Conservation (phyloP, 2,113 vertebrate genomes). For the Pelusios castaneus region DNA sequence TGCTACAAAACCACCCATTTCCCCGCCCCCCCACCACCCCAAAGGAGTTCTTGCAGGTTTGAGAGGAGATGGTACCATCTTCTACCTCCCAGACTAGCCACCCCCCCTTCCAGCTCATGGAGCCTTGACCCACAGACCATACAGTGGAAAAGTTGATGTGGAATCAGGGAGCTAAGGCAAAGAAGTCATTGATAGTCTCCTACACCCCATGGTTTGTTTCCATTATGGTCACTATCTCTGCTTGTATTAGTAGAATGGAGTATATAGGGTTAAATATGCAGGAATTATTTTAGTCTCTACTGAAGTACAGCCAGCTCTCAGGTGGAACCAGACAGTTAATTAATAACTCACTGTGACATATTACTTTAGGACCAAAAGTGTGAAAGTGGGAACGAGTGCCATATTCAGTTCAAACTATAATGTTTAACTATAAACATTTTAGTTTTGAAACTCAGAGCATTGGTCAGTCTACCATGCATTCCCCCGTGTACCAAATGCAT, state of each 20-base stretch:
- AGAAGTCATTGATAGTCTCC: background rate
- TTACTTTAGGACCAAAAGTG: background rate
- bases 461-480: background rate
- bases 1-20: background rate
- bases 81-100: background rate
- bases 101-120: background rate
- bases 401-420: background rate
- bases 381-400: background rate
- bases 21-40: too few species aligned
- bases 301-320: background rate
- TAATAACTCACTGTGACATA: background rate
- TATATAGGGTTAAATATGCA: background rate
- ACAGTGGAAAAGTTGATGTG: background rate
- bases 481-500: background rate
- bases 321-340: background rate
- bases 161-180: background rate
- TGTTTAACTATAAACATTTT: too few species aligned
- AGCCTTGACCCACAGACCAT: background rate
- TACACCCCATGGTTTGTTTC: rapidly evolving
- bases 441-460: background rate
- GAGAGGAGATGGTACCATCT: background rate
- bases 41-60: background rate
- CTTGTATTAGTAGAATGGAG: background rate
- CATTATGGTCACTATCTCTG: background rate
- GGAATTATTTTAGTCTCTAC: background rate